Conservation (phyloP, 2,888 invertebrate genomes). For the Ommatoiulus sabulosus region DNA sequence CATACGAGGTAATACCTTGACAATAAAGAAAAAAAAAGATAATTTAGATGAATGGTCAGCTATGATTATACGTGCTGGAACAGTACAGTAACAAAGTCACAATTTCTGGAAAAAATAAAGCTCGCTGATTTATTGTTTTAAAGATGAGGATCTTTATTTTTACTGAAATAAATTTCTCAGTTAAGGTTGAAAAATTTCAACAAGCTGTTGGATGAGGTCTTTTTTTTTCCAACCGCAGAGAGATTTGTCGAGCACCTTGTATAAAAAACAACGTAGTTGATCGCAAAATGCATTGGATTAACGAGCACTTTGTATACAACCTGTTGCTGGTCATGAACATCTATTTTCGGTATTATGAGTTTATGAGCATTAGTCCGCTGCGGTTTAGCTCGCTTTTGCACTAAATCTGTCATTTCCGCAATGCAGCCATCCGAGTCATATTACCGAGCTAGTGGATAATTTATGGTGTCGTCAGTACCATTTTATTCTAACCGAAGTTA, state of each 20-base stretch:
- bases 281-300: neutral
- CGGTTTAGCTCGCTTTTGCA: neutral
- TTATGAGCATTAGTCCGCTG: neutral
- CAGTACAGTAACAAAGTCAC: too few relatives aligned
- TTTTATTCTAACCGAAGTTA: neutral
- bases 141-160: too few relatives aligned
- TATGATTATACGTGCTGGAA: too few relatives aligned
- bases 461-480: neutral
- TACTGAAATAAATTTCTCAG: too few relatives aligned
- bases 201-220: too few relatives aligned
- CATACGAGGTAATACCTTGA: constrained; percentile 3
- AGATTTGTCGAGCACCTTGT: too few relatives aligned
- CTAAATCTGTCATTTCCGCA: neutral
- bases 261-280: too few relatives aligned
- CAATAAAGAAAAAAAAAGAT: neutral
- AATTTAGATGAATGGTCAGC: neutral
- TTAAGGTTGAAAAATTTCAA: too few relatives aligned
- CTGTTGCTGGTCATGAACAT: constrained; percentile 5
- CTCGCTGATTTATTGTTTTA: too few relatives aligned
- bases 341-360: neutral
- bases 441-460: neutral
- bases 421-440: neutral
- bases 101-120: too few relatives aligned
- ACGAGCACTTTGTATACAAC: neutral
- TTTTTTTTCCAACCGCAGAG: too few relatives aligned